phyloP scores from a whole-genome alignment of 2,113 vertebrate genomes.

The Neopipo cinnamomea region DNA sequence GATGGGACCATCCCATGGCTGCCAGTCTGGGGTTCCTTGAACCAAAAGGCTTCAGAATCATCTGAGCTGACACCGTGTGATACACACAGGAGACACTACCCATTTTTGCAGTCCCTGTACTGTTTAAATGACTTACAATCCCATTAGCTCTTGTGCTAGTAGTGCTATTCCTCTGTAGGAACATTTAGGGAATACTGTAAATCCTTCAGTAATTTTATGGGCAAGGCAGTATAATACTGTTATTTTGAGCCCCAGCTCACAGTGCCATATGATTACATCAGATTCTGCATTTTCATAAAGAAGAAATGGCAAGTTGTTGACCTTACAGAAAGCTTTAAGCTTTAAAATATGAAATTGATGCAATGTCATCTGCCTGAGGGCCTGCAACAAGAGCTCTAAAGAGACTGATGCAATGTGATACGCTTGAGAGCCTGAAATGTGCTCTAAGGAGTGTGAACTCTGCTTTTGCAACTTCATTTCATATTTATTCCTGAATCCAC shows the following conservation, averaged over 20 bases:
- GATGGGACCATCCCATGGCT: neutral
- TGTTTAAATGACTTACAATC: neutral
- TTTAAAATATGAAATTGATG: neutral
- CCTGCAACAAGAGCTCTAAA: neutral
- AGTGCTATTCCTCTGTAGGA: neutral
- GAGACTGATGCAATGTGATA: neutral
- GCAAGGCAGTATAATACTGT: neutral
- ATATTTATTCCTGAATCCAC: neutral
- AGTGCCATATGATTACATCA: neutral
- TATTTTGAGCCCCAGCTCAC: neutral
- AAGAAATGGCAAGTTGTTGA: neutral
- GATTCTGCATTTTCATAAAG: neutral
- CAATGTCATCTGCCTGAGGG: neutral
- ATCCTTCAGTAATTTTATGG: neutral
- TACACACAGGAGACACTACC: accelerated
- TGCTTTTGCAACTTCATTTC: neutral
- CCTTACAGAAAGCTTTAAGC: neutral
- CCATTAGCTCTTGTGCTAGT: neutral
- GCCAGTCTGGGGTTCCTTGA: neutral
- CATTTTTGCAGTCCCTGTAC: neutral
- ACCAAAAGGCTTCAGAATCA: neutral
- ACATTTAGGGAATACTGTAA: neutral
- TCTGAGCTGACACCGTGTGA: neutral
- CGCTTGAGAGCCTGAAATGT: neutral
- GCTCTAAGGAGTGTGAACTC: neutral